Conservation (phyloP, 2,797 vertebrate genomes). For the Chelonia mydas region DNA sequence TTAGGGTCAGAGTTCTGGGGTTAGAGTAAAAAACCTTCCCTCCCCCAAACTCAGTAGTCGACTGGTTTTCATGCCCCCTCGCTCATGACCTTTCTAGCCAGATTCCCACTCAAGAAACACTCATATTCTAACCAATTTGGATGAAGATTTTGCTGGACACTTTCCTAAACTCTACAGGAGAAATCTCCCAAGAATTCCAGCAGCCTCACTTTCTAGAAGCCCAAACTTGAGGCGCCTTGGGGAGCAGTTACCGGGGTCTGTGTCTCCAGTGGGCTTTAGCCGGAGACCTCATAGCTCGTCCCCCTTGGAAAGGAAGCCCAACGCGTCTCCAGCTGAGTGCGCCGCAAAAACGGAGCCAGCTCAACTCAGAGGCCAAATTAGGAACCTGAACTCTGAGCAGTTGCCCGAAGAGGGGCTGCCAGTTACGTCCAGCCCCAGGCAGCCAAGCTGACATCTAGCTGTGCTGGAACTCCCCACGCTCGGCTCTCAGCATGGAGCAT, state of each 20-base stretch:
- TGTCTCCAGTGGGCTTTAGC: no score
- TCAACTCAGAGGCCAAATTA: background rate
- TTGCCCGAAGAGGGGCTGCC: no score
- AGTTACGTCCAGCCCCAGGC: no score
- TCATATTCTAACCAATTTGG: background rate
- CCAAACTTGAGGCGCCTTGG: no score
- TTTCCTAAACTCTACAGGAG: background rate
- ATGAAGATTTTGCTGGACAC: background rate
- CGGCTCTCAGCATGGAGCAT: no score
- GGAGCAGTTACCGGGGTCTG: no score
- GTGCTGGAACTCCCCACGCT: no score
- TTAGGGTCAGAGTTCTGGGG: background rate
- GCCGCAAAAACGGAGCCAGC: background rate
- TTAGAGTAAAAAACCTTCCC: background rate
- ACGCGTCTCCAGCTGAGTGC: background rate
- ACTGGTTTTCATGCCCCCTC: background rate
- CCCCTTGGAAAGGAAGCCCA: background rate
- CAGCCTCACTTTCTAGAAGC: background rate
- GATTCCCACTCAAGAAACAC: no score
- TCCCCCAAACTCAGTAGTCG: background rate
- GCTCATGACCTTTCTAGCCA: background rate
- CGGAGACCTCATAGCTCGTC: background rate
- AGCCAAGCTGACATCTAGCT: background rate
- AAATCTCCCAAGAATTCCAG: background rate
- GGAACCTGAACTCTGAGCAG: no score